Conservation (phyloP, 1,140 invertebrate species). For the Nebria ingens region DNA sequence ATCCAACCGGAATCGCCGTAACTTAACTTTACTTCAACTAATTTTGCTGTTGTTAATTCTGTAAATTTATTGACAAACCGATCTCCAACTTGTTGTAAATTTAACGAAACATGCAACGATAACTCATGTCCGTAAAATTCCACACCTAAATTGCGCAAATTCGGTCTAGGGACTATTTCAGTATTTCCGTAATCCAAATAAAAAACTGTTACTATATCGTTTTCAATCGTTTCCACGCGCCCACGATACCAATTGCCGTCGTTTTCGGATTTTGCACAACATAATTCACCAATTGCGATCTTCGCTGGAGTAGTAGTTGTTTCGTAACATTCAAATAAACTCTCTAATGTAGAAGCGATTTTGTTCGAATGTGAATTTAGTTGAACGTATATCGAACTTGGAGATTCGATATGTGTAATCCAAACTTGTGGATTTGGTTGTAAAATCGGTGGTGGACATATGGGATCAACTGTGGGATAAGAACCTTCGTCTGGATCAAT, state of each 20-base stretch:
- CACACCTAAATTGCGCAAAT: slow-evolving; percentile 41
- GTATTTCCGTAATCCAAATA: slow-evolving; percentile 72
- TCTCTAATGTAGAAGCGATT: slow-evolving; percentile 37
- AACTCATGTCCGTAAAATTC: slow-evolving; percentile 44
- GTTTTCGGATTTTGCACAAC: slow-evolving; percentile 38
- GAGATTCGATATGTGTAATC: slow-evolving; percentile 35
- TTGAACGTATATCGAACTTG: slow-evolving; percentile 51
- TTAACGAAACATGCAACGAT: slow-evolving; percentile 38
- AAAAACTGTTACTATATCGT: slow-evolving; percentile 43
- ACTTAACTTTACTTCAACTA: slow-evolving; percentile 32
- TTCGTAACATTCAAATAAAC: slow-evolving; percentile 48
- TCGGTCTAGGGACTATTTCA: slow-evolving; percentile 41
- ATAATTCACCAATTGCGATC: slow-evolving; percentile 41
- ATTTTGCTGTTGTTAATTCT: slow-evolving; percentile 35
- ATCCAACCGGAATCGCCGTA: slow-evolving; percentile 31
- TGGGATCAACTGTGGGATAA: slow-evolving; percentile 37
- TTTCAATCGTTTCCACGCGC: slow-evolving; percentile 38
- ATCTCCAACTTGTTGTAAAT: slow-evolving; percentile 29
- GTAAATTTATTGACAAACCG: slow-evolving; percentile 28
- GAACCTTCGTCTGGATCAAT: slow-evolving; percentile 37
- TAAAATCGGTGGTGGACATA: slow-evolving; percentile 46
- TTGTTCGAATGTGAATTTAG: slow-evolving; percentile 32
- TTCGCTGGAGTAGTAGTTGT: slow-evolving; percentile 28
- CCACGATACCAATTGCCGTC: slow-evolving; percentile 61
- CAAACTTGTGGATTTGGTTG: slow-evolving; percentile 39